A percentile compares a stretch with the other conserved stretches of the same genome.
phyloP scores from a whole-genome alignment of 2,113 vertebrate genomes.

The Chionodraco myersi region DNA sequence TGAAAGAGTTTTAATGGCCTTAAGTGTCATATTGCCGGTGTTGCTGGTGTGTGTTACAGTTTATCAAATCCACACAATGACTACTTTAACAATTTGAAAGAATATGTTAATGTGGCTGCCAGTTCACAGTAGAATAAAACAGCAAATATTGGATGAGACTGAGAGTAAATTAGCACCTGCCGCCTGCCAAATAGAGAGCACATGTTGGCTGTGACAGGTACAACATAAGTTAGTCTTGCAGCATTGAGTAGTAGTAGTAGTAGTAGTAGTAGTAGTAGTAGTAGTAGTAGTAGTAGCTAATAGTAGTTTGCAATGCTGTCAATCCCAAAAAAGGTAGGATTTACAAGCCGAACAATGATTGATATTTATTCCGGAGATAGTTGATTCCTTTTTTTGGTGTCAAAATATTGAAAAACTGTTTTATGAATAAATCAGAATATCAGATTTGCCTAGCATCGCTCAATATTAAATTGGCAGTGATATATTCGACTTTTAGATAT shows the following conservation, averaged over 20 bases:
- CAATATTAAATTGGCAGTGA: background rate
- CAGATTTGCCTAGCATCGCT: background rate
- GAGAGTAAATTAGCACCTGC: too few species aligned
- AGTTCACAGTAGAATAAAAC: background rate
- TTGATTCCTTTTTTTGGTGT: background rate
- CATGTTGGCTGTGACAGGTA: too few species aligned
- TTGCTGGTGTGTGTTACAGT: background rate
- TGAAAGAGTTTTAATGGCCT: background rate
- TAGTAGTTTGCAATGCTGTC: background rate
- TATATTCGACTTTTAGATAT: constrained; percentile 5
- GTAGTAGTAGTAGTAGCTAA: too few species aligned
- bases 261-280: too few species aligned
- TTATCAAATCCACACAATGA: background rate
- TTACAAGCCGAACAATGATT: background rate
- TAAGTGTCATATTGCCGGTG: background rate
- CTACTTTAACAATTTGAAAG: background rate
- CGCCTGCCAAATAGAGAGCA: too few species aligned
- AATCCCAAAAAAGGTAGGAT: background rate
- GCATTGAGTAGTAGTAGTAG: background rate
- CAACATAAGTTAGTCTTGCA: background rate
- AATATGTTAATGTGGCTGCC: background rate
- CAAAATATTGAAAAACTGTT: background rate
- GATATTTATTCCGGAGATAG: background rate
- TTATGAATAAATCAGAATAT: background rate
- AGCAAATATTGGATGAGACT: background rate